Evolutionary conservation across 2,113 vertebrate species (phyloP).

Genomic region (Protomyctophum bolini): DNA sequence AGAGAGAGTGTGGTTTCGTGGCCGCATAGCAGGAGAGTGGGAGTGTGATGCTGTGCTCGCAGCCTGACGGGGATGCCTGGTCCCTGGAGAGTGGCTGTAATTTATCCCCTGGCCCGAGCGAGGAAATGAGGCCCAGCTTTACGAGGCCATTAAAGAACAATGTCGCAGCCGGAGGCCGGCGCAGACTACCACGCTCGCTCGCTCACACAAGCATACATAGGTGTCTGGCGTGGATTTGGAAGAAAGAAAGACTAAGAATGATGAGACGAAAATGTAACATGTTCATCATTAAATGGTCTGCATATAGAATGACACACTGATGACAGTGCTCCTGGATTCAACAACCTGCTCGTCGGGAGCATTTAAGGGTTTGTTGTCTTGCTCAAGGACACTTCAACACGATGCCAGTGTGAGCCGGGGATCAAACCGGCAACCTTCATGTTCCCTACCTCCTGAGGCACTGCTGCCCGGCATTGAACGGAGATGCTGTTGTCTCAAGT

Average conservation of each 20-base stretch:
- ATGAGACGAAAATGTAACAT: constrained; percentile 5
- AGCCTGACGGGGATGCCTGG: constrained; percentile 56
- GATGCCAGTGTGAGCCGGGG: too few species aligned
- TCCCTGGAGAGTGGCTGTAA: constrained; percentile 63
- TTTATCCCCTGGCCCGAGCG: constrained; percentile 61
- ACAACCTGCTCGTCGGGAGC: too few species aligned
- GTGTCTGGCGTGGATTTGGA: not conserved
- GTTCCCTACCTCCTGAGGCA: too few species aligned
- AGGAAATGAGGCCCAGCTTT: constrained; percentile 68
- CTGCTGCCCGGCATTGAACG: too few species aligned
- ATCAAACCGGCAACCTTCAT: too few species aligned
- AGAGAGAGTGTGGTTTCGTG: constrained; percentile 49
- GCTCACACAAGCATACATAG: not conserved
- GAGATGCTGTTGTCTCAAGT: too few species aligned
- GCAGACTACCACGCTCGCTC: not conserved
- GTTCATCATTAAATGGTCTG: not conserved
- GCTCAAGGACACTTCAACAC: too few species aligned
- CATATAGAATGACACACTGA: too few species aligned
- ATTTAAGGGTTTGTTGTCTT: too few species aligned
- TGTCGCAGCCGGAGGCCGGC: constrained; percentile 41
- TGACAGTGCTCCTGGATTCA: too few species aligned
- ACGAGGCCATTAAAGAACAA: constrained; percentile 59
- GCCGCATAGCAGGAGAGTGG: constrained; percentile 27
- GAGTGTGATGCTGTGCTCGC: constrained; percentile 47
- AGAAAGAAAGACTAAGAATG: not conserved